phyloP scores from a whole-genome alignment of 2,113 vertebrate species.

The Scalopus aquaticus region DNA sequence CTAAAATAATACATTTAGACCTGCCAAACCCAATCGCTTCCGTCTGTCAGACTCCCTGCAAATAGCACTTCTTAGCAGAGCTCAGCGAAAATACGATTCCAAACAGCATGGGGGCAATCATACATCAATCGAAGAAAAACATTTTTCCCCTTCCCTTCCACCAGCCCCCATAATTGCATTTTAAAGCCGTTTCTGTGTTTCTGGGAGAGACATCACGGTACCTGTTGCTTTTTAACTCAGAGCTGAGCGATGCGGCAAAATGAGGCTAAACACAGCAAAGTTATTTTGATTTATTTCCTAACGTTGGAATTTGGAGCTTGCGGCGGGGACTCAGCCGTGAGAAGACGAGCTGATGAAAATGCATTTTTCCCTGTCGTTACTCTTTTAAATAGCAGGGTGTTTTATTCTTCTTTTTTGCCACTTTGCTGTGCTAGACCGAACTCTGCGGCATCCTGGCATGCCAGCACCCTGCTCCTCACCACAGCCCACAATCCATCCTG shows the following conservation, averaged over 20 bases:
- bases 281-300: constrained; percentile 77
- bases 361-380: constrained; percentile 72
- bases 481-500: not conserved
- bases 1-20: constrained; percentile 79
- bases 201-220: constrained; percentile 66
- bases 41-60: constrained; percentile 74
- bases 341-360: constrained; percentile 78
- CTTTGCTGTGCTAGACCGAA: constrained; percentile 67
- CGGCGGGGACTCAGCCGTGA: constrained; percentile 59
- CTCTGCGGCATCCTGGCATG: not conserved
- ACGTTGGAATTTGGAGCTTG: constrained; percentile 67
- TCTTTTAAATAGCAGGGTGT: constrained; percentile 67
- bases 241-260: constrained; percentile 61
- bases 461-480: not conserved
- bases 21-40: constrained; percentile 77
- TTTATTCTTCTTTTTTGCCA: constrained; percentile 66
- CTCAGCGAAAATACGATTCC: constrained; percentile 72
- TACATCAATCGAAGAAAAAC: constrained; percentile 75
- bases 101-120: constrained; percentile 72
- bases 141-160: constrained; percentile 72
- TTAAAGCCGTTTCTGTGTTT: constrained; percentile 68
- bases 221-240: constrained; percentile 76
- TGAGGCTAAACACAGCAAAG: constrained; percentile 74
- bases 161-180: constrained; percentile 75
- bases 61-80: constrained; percentile 75